Evolutionary conservation across 2,113 vertebrate species (phyloP), one percentile per base, ranked within the genome.

Genomic region (Takifugu bimaculatus): DNA sequence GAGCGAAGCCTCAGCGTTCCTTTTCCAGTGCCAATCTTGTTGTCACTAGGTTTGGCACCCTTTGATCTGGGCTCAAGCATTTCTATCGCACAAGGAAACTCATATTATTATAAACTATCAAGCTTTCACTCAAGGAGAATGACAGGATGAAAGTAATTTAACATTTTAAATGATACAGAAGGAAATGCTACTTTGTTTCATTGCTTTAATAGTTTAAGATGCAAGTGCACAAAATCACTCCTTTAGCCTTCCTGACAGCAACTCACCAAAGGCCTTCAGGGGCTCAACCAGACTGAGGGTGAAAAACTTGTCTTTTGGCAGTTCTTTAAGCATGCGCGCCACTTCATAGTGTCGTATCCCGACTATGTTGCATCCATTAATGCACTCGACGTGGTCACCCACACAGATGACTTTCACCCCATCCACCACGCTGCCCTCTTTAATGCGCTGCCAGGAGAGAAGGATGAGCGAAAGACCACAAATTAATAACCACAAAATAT

Each of bases 221-320:
- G 14, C n/a, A n/a, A n/a, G 47, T 3, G 2, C 6, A n/a, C 43
- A 0, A 43, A 28, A 1, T 20, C 26, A 51, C 44, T 5, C 28
- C 2, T 1, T n/a, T 15, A 45, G 13, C 0, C 0, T 47, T 20
- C 32, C 5, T 1, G 39, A n/a, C 13, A 56, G 39, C 45, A 1
- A 93, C 95, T 94, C 88, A 99, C 97, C 97, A n/a, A 99, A 98
- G 12, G 94, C 91, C 84, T 96, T 98, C 92, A 93, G 92, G 4
- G 97, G 94, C 77, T 99, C 97, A 44, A 96, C 80, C 73, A 99
- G 75, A 68, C 93, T 91, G 78, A 99, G 66, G 28, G 91, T 97
- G 80, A 99, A 95, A 39, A 76, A 4, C 71, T 88, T 84, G 52
- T 92, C 91, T 64, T 80, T 93, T 57, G 95, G 89, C 50, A 99